These are phyloP conservation scores for Jacana jacana DNA, from an alignment of 2,113 vertebrate species.

Conservation along the genomic window DNA sequence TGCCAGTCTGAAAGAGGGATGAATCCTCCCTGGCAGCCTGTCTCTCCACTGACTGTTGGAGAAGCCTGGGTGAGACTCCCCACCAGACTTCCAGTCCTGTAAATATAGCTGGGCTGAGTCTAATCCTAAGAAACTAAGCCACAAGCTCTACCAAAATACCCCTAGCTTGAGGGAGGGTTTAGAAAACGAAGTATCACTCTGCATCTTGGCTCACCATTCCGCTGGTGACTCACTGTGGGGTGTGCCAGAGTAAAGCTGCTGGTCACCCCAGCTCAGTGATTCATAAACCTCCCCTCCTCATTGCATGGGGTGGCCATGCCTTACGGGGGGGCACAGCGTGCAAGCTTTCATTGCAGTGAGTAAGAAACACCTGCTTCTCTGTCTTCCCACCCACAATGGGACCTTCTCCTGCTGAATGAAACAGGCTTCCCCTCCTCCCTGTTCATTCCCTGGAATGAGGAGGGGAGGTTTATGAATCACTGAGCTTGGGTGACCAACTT, in stretches of 20 bases:
- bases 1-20: neutral
- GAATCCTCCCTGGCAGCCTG: neutral
- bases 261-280: neutral
- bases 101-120: neutral
- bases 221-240: neutral
- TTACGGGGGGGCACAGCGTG: accelerated
- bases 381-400: neutral
- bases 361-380: neutral
- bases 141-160: neutral
- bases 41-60: neutral
- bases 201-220: neutral
- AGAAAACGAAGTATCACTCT: neutral
- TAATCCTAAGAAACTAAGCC: neutral
- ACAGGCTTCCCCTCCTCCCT: neutral
- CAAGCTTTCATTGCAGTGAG: accelerated
- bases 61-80: neutral
- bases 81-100: neutral
- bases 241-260: neutral
- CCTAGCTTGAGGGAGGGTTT: neutral
- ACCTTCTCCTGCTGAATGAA: neutral
- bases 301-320: neutral
- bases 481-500: neutral
- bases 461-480: neutral
- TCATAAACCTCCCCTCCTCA: neutral
- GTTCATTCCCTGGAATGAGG: neutral